Conservation (phyloP, 1,140 invertebrate genomes). For the Trachymyrmex septentrionalis region DNA sequence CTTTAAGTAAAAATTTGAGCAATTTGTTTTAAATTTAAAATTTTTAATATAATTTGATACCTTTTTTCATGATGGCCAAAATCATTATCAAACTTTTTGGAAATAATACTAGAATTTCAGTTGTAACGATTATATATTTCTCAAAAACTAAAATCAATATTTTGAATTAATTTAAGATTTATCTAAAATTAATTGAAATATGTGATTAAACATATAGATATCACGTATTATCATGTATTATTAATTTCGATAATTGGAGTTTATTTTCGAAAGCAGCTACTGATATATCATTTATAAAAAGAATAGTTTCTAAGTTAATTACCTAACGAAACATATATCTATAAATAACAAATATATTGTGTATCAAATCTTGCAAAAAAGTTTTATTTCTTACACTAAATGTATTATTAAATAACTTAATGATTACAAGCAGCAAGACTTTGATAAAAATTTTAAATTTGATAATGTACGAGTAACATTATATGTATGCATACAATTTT, state of each 20-base stretch:
- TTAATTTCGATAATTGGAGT: not conserved
- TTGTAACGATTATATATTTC: not conserved
- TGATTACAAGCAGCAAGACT: not conserved
- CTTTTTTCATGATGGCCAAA: not conserved
- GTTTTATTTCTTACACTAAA: not conserved
- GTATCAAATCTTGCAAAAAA: not conserved
- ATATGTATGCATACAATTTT: not conserved
- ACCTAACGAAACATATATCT: not conserved
- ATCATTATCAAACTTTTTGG: not conserved
- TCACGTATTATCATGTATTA: not conserved
- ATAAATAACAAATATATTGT: not conserved
- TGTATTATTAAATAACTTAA: not conserved
- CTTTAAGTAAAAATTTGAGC: not conserved
- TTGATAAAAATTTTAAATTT: conserved; percentile 17
- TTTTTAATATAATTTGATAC: not conserved
- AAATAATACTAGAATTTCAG: not conserved
- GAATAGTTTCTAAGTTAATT: not conserved
- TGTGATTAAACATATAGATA: not conserved
- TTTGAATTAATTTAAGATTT: not conserved
- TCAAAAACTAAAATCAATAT: not conserved
- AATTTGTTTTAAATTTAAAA: conserved; percentile 7
- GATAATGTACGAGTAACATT: not conserved
- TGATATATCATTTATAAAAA: not conserved
- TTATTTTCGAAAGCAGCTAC: not conserved
- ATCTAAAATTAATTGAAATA: not conserved